phyloP scores from a whole-genome alignment of 2,888 invertebrate genomes.

The Philereme vetulata region DNA sequence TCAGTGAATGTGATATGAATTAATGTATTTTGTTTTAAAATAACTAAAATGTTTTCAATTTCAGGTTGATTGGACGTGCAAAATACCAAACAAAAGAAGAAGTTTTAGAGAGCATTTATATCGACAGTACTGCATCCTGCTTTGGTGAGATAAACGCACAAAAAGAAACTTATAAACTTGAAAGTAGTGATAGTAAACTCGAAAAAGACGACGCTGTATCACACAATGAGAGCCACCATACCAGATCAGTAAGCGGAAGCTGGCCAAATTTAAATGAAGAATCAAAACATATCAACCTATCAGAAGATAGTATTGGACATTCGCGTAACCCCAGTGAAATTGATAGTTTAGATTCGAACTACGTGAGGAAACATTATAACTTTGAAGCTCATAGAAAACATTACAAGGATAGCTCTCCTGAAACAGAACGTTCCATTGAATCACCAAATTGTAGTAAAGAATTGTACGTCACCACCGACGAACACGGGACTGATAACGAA shows the following conservation, averaged over 20 bases:
- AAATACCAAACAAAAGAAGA: constrained; percentile 81
- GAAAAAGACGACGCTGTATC: constrained; percentile 69
- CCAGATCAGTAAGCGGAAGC: constrained; percentile 73
- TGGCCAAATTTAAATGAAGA: constrained; percentile 79
- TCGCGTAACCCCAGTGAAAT: constrained; percentile 82
- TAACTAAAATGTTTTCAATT: constrained; percentile 36
- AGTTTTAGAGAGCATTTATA: constrained; percentile 78
- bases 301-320: constrained; percentile 78
- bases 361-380: constrained; percentile 82
- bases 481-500: constrained; percentile 70
- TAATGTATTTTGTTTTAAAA: too few species aligned
- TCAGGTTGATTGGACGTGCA: constrained; percentile 77
- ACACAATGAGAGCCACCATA: constrained; percentile 65
- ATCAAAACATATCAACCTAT: constrained; percentile 67
- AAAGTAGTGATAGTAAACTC: constrained; percentile 58
- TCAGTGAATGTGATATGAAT: too few species aligned
- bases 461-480: constrained; percentile 70
- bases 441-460: constrained; percentile 69
- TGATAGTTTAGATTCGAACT: constrained; percentile 84
- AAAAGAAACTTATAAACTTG: constrained; percentile 60
- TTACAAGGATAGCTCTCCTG: constrained; percentile 78
- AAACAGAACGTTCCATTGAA: constrained; percentile 67
- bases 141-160: constrained; percentile 79
- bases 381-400: constrained; percentile 76
- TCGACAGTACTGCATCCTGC: constrained; percentile 79